Evolutionary conservation across 2,113 vertebrate genomes (phyloP), one percentile per base, ranked within the genome.

Genomic region (Platysternon megacephalum): DNA sequence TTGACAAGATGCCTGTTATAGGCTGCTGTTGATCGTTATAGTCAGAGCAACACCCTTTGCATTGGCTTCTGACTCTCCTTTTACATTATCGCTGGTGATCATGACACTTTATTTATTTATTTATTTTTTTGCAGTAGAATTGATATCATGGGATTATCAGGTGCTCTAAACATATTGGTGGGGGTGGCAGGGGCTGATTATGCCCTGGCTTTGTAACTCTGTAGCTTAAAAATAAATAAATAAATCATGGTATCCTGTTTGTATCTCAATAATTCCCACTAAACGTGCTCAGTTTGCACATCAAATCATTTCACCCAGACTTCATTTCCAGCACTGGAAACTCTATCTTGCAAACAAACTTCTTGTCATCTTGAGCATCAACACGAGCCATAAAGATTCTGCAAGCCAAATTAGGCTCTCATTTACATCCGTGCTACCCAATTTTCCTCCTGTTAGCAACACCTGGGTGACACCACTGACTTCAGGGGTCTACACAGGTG

Each of bases 201-300:
- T 65, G 29, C 14, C 32, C 58, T 65, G 58, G 32, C 32, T 65
- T 6, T 14, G 0, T 3, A 8, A 0, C 8, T 90, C 5, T 32
- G 32, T 35, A 39, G 11, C 2, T 5, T 26, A 65, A 14, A 58
- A 58, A 58, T 17, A 8, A 58, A 8, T 26, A 26, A 32, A 32
- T 32, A 32, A 65, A 65, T 17, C 6, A 65, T 35, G 29, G 29
- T 32, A 65, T 7, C 29, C 29, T 65, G 58, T 65, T 65, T 35
- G 58, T 35, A 35, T 16, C 58, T 65, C 32, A 35, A 17, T 65
- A 32, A 65, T 87, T 88, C n/a, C 72, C 74, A 21, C 29, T 88
- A 29, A 87, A 29, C 5, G 8, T 26, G 2, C 22, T 79, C 22
- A 12, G 51, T 85, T 94, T 89, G 87, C 29, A 79, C 8, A 3